Base-by-base conservation (phyloP, 1,140 invertebrate species). In the Hypsibius dujardini region DNA sequence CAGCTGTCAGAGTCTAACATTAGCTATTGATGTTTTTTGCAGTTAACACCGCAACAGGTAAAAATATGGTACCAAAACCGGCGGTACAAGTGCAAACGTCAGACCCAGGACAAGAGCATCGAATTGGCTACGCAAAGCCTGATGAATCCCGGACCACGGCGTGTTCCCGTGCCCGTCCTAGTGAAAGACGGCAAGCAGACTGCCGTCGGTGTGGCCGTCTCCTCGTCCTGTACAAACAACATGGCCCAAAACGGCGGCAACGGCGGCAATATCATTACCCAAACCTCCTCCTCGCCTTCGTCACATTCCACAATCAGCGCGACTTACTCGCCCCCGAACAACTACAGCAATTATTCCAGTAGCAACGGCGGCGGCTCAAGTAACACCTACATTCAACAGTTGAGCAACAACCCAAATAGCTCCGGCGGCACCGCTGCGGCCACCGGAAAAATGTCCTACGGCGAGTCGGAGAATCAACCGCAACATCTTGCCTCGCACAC, bases 161-260 rank as follows among this genome's bases (percentile, higher is more conserved):
- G 92, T 47, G 92, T 96, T 0, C 90, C 92, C 0, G 91, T 96
- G 0, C 92, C 92, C 0, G 90, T 95, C 0, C 79, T 95, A 46
- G 92, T 95, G 1, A 84, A 90, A 45, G 92, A 95, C 76, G 92
- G 92, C 0, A 90, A 93, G 77, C 90, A 92, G 0, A 67, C 42
- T 12, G 62, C 62, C 42, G 62, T 7, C 62, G 62, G 7, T 42
- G 62, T 42, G 7, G 62, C 62, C 3, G 62, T 42, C 7, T 7
- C 62, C 7, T 14, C 45, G 3, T 67, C 62, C 62, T 3, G 3
- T 42, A 42, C 7, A 7, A 42, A 14, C 62, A 7, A 67, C 7
- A n/a, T 42, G 3, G 12, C 3, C 3, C 62, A 7, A 3, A 42
- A 42, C 7, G 62, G 62, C 62, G 62, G 50, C 50, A 56, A n/a